phyloP scores from a whole-genome alignment of 2,797 vertebrate genomes.

The Nannoperca australis region DNA sequence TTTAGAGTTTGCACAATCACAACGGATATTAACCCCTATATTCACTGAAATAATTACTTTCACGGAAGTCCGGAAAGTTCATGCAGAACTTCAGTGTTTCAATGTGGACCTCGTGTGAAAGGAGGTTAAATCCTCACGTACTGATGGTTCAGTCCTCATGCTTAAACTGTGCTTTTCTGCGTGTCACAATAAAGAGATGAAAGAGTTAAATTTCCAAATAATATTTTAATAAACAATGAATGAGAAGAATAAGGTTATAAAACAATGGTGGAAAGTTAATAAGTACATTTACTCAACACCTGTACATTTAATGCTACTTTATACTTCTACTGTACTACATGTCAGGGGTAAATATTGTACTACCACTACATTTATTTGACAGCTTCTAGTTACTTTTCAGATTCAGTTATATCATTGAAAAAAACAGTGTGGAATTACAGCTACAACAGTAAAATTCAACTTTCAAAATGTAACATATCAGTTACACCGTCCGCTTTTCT shows the following conservation, averaged over 20 bases:
- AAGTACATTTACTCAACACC: neutral
- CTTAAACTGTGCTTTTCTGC: neutral
- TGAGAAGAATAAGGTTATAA: neutral
- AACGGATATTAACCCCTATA: fast-evolving
- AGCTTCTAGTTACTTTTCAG: too few relatives aligned
- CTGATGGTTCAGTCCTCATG: neutral
- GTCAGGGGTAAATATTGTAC: too few relatives aligned
- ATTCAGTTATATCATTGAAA: too few relatives aligned
- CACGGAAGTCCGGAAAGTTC: conserved; percentile 46
- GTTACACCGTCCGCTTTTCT: too few relatives aligned
- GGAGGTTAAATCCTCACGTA: fast-evolving
- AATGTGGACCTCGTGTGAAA: neutral
- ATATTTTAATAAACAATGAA: neutral
- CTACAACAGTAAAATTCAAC: too few relatives aligned
- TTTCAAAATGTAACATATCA: too few relatives aligned
- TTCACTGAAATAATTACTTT: neutral
- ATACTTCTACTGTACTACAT: neutral
- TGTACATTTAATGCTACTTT: neutral
- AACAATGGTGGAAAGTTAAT: neutral
- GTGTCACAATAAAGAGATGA: neutral
- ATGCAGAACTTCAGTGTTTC: neutral
- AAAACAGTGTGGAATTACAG: too few relatives aligned
- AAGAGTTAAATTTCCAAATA: neutral
- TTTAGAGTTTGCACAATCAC: fast-evolving
- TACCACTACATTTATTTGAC: too few relatives aligned